These are phyloP conservation scores for Panzeria rudis DNA, from an alignment of 2,888 invertebrate genomes.

Conservation along the genomic window DNA sequence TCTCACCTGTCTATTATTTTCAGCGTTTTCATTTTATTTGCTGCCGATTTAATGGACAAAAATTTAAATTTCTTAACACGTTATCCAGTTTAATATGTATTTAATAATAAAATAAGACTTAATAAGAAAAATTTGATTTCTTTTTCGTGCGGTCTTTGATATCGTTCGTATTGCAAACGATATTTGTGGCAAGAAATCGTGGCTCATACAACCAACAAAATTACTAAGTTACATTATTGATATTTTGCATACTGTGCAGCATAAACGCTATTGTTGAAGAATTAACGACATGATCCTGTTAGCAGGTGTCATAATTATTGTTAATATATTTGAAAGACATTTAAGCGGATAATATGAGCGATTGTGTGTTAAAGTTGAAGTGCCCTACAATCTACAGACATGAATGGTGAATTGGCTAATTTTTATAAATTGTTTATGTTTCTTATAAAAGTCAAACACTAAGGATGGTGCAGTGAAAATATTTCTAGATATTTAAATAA, in stretches of 20 bases:
- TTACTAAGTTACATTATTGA: slow-evolving; percentile 42
- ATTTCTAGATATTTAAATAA: no score
- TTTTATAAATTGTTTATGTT: no score
- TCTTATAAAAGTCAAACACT: no score
- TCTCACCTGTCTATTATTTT: slow-evolving; percentile 50
- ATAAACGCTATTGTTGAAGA: background rate
- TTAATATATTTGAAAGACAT: slow-evolving; percentile 27
- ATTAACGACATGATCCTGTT: slow-evolving; percentile 54
- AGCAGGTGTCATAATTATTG: slow-evolving; percentile 52
- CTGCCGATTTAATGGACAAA: slow-evolving; percentile 30
- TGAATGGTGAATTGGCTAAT: no score
- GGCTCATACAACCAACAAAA: slow-evolving; percentile 42
- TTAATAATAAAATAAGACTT: slow-evolving; percentile 19
- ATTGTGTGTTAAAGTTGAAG: background rate
- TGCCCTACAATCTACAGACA: background rate
- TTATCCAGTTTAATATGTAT: slow-evolving; percentile 11
- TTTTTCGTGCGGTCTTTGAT: slow-evolving; percentile 30
- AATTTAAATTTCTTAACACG: slow-evolving; percentile 57
- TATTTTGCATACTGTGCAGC: slow-evolving; percentile 40
- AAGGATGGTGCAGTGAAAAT: no score
- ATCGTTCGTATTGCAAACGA: slow-evolving; percentile 15
- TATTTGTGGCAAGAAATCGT: slow-evolving; percentile 12
- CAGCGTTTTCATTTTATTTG: slow-evolving; percentile 29
- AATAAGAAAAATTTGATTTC: slow-evolving; percentile 52
- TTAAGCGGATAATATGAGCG: background rate